A percentile compares a stretch with the other conserved stretches of the same genome.
Evolutionary conservation across 2,888 invertebrate genomes (phyloP).

Genomic region (Patella depressa): DNA sequence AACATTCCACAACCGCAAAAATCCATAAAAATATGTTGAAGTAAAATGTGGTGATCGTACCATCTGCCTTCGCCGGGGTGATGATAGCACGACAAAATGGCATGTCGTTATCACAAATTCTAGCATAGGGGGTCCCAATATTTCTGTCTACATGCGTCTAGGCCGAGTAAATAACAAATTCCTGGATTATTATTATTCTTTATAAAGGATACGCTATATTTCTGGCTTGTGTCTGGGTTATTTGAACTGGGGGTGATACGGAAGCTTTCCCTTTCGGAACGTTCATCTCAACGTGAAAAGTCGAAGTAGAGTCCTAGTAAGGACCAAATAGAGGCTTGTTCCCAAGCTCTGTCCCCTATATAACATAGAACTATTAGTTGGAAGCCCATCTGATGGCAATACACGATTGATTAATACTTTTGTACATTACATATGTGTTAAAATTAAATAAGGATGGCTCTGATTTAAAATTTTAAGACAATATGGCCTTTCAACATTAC

Average conservation of each 20-base stretch:
- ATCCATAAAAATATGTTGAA: too few species aligned
- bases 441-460: constrained; percentile 49
- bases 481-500: constrained; percentile 65
- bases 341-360: constrained; percentile 67
- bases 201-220: constrained; percentile 53
- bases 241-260: constrained; percentile 59
- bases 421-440: background rate
- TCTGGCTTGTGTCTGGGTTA: constrained; percentile 53
- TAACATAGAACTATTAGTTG: constrained; percentile 45
- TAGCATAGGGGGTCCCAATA: background rate
- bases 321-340: constrained; percentile 64
- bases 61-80: background rate
- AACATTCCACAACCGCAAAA: too few species aligned
- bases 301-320: constrained; percentile 35
- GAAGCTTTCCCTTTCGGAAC: constrained; percentile 61
- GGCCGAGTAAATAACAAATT: too few species aligned
- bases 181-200: background rate
- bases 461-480: constrained; percentile 51
- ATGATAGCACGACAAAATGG: constrained; percentile 4
- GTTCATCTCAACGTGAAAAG: constrained; percentile 64
- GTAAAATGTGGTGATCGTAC: background rate
- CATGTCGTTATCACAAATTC: background rate
- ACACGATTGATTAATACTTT: background rate
- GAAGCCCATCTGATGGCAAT: constrained; percentile 11
- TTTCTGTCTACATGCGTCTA: too few species aligned